Evolutionary conservation across 2,888 invertebrate genomes (phyloP).

Genomic region (Acrobasis consociella): DNA sequence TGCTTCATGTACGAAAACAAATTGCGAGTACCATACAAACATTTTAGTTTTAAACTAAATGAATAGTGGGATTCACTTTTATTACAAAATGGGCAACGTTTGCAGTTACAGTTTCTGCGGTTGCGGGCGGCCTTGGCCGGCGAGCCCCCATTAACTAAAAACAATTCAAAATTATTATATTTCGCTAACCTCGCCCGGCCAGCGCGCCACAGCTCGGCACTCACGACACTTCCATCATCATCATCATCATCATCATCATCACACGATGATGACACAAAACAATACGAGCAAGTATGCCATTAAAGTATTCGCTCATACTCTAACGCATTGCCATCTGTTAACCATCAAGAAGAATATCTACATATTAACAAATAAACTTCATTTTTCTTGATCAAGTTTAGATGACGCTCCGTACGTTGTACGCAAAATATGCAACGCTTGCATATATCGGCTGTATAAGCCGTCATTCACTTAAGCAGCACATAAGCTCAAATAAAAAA

Average conservation of each 20-base stretch:
- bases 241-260: background rate
- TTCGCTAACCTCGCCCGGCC: conserved; percentile 48
- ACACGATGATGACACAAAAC: conserved; percentile 20
- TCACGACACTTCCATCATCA: conserved; percentile 38
- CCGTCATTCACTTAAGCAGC: conserved; percentile 9
- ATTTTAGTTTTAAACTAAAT: conserved; percentile 54
- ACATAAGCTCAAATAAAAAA: conserved; percentile 14
- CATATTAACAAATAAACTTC: conserved; percentile 9
- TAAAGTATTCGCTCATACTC: conserved; percentile 9
- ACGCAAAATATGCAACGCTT: background rate
- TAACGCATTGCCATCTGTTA: conserved; percentile 7
- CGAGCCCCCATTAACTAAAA: conserved; percentile 60
- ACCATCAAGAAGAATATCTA: conserved; percentile 1
- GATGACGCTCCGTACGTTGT: background rate
- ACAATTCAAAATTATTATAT: conserved; percentile 67
- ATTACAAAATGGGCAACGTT: conserved; percentile 65
- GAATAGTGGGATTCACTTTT: conserved; percentile 48
- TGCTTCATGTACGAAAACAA: conserved; percentile 74
- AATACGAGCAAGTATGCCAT: conserved; percentile 7
- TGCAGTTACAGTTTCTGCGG: conserved; percentile 62
- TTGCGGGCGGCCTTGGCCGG: conserved; percentile 56
- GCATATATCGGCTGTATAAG: conserved; percentile 15
- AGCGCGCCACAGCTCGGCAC: conserved; percentile 34
- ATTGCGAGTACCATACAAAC: conserved; percentile 63
- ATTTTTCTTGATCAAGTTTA: conserved; percentile 4